phyloP scores from a whole-genome alignment of 1,140 invertebrate species.

The Chrysoperla carnea region DNA sequence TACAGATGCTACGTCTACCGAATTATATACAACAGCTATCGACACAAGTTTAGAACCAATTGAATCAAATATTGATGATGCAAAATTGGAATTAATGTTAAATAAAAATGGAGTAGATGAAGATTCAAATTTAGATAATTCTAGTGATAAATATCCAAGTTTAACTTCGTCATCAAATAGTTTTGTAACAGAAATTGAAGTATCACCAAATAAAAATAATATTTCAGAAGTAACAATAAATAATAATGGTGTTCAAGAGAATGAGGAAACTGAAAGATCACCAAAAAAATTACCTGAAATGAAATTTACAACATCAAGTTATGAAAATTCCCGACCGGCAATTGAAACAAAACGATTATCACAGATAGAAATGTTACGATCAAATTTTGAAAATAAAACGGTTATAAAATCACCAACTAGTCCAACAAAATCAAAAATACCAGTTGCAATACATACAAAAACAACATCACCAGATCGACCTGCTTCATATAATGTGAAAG shows the following conservation, averaged over 20 bases:
- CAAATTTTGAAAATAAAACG: constrained; percentile 24
- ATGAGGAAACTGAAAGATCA: constrained; percentile 19
- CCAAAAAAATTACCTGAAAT: constrained; percentile 26
- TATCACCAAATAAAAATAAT: background rate
- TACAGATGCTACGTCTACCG: constrained; percentile 5
- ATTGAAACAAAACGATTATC: constrained; percentile 25
- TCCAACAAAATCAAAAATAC: constrained; percentile 14
- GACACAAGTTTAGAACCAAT: constrained; percentile 7
- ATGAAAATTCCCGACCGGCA: constrained; percentile 28
- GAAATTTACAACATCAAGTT: constrained; percentile 36
- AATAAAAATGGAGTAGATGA: background rate
- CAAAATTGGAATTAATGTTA: background rate
- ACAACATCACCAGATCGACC: constrained; percentile 19
- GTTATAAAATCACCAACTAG: constrained; percentile 10
- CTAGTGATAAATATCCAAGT: background rate
- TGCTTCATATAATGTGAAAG: constrained; percentile 14
- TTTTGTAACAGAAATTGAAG: background rate
- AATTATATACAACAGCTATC: constrained; percentile 14
- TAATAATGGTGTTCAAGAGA: constrained; percentile 9
- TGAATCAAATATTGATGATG: constrained; percentile 1
- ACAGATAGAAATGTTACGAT: constrained; percentile 23
- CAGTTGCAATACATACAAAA: constrained; percentile 11
- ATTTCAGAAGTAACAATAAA: background rate
- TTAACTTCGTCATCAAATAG: background rate
- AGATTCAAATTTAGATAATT: background rate